Conservation (phyloP, 1,140 invertebrate species). For the Ostrea edulis region DNA sequence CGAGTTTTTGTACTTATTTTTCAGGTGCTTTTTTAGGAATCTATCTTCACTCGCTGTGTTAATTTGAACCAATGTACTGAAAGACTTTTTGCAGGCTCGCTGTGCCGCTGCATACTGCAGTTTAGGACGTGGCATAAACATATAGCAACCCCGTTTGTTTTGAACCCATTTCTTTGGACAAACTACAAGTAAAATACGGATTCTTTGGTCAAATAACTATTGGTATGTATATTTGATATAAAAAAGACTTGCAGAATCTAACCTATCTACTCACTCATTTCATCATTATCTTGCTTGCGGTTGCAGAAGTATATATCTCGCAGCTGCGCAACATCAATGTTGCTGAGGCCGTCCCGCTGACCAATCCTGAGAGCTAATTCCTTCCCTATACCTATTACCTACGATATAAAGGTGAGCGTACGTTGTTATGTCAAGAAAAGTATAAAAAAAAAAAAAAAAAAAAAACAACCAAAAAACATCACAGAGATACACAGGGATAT, state of each 20-base stretch:
- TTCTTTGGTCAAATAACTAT: too few relatives aligned
- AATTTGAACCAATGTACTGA: conserved; percentile 67
- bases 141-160: conserved; percentile 68
- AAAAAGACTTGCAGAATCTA: background rate
- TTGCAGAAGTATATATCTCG: conserved; percentile 76
- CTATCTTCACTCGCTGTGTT: conserved; percentile 67
- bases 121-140: conserved; percentile 60
- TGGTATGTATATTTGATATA: too few relatives aligned
- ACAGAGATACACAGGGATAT: background rate
- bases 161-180: conserved; percentile 70
- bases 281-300: conserved; percentile 63
- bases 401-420: conserved; percentile 18
- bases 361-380: conserved; percentile 69
- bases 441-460: too few relatives aligned
- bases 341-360: conserved; percentile 71
- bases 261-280: conserved; percentile 59
- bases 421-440: too few relatives aligned
- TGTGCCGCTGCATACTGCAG: conserved; percentile 68
- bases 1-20: conserved; percentile 59
- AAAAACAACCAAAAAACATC: background rate
- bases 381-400: conserved; percentile 75
- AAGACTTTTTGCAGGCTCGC: conserved; percentile 61
- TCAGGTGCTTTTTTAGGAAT: conserved; percentile 65
- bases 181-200: conserved; percentile 53
- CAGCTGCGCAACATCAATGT: conserved; percentile 75